Conservation (phyloP, 2,888 invertebrate genomes). For the Gortyna flavago region DNA sequence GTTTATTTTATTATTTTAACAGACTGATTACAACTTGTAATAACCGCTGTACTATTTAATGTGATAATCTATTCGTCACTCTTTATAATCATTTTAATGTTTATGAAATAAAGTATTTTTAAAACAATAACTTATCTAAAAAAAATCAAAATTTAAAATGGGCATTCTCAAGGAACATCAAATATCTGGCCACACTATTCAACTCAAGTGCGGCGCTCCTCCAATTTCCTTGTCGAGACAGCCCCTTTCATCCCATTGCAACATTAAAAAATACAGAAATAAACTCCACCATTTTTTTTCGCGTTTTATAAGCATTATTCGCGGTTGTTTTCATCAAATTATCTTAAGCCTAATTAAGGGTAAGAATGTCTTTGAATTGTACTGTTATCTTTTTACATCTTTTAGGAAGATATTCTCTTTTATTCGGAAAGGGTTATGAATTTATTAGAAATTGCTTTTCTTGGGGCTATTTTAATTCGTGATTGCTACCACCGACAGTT, state of each 20-base stretch:
- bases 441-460: conserved; percentile 45
- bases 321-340: conserved; percentile 70
- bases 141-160: neutral
- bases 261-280: conserved; percentile 72
- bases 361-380: conserved; percentile 58
- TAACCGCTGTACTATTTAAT: neutral
- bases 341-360: conserved; percentile 70
- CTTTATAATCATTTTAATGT: neutral
- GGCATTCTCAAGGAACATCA: conserved; percentile 20
- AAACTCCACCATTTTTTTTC: conserved; percentile 54
- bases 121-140: no score
- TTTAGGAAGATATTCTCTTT: conserved; percentile 37
- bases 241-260: conserved; percentile 70
- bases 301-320: conserved; percentile 59
- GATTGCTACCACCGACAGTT: neutral
- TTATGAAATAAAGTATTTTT: neutral
- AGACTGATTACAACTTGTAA: no score
- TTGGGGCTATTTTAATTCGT: conserved; percentile 1
- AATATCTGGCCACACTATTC: conserved; percentile 61
- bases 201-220: conserved; percentile 68
- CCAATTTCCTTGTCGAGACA: conserved; percentile 77
- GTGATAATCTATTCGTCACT: neutral
- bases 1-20: no score
- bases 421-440: conserved; percentile 54
- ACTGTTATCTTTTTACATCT: conserved; percentile 54